These are phyloP conservation scores for Odobenus rosmarus DNA, from an alignment of 2,113 vertebrate species.

Conservation along the genomic window DNA sequence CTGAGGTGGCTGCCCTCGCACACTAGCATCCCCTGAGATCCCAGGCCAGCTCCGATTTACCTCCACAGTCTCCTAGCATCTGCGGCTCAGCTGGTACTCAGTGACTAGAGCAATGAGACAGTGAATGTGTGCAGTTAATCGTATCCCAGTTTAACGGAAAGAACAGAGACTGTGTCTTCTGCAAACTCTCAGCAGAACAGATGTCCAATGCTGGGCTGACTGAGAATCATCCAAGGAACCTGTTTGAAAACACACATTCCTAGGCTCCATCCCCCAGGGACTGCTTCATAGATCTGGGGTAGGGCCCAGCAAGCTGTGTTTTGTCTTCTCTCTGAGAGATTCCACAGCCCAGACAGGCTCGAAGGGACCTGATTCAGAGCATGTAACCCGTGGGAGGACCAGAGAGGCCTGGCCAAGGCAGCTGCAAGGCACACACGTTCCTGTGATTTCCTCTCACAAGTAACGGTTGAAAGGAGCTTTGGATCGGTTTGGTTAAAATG, in stretches of 20 bases:
- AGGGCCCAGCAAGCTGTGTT: background rate
- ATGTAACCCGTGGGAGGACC: background rate
- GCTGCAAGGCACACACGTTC: background rate
- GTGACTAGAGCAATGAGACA: background rate
- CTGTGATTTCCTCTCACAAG: background rate
- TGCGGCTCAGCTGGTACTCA: background rate
- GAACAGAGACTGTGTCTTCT: background rate
- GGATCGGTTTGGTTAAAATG: background rate
- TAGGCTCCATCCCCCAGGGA: background rate
- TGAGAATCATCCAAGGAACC: background rate
- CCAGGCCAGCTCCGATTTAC: background rate
- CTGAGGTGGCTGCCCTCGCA: background rate
- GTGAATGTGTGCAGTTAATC: background rate
- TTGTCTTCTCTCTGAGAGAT: background rate
- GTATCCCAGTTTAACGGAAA: background rate
- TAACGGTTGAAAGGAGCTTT: background rate
- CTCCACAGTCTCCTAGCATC: background rate
- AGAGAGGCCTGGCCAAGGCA: rapidly evolving
- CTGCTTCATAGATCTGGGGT: background rate
- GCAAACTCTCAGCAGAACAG: background rate
- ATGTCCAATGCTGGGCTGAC: background rate
- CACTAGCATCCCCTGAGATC: background rate
- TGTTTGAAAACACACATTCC: background rate
- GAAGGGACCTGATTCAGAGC: background rate
- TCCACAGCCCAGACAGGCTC: background rate